phyloP scores from a whole-genome alignment of 1,140 invertebrate species.

The Bradysia coprophila region DNA sequence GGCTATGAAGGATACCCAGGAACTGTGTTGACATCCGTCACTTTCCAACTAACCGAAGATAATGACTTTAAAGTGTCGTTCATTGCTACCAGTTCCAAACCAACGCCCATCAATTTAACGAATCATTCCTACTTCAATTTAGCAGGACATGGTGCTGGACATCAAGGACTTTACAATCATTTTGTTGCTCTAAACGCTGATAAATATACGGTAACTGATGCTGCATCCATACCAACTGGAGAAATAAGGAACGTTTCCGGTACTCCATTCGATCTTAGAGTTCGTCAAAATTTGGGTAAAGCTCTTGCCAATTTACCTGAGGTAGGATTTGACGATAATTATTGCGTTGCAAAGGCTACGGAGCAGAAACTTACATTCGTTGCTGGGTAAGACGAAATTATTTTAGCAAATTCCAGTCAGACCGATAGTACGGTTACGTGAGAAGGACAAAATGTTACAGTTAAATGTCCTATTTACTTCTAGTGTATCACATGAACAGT shows the following conservation, averaged over 20 bases:
- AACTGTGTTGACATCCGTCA: constrained; percentile 40
- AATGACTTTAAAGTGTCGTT: constrained; percentile 55
- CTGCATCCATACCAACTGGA: constrained; percentile 61
- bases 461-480: too few relatives aligned
- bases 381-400: constrained; percentile 4
- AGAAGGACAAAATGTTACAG: too few relatives aligned
- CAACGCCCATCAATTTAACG: constrained; percentile 75
- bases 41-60: constrained; percentile 50
- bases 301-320: constrained; percentile 24
- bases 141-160: constrained; percentile 46
- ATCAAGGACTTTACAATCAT: constrained; percentile 49
- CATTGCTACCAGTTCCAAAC: constrained; percentile 48
- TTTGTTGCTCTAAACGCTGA: constrained; percentile 53
- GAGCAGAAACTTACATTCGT: constrained; percentile 6
- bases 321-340: constrained; percentile 63
- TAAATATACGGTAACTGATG: constrained; percentile 52
- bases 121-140: constrained; percentile 93
- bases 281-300: constrained; percentile 29
- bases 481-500: constrained; percentile 42
- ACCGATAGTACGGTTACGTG: too few relatives aligned
- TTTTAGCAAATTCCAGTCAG: not conserved
- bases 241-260: constrained; percentile 40
- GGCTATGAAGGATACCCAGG: constrained; percentile 82
- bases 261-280: constrained; percentile 49
- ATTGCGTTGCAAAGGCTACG: constrained; percentile 30